Base-by-base conservation (phyloP, 2,113 vertebrate species). In the Ailuropoda melanoleuca region DNA sequence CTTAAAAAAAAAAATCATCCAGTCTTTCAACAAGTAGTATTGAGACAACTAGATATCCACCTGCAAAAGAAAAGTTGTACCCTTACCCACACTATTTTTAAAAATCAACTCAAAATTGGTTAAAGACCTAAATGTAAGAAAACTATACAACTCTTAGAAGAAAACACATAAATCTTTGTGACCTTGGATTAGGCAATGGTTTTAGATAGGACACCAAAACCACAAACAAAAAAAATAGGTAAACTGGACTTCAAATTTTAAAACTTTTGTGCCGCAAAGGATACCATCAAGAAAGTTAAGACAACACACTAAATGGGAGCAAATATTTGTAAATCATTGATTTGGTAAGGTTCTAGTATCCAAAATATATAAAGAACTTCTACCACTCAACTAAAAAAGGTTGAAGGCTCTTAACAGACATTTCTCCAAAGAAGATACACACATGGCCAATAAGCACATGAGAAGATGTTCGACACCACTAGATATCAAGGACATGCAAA, bases 91-190 rank as follows among this genome's bases (percentile, higher is more conserved):
- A 72, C 6, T 62, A 72, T 53, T 78, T 86, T 92, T n/a, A 93
- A 80, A 93, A 90, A 78, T 93, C 60, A 93, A 90, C 23, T 93
- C 43, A 90, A 96, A 85, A 93, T 85, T 46, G 18, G 34, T 78
- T 39, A 80, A 26, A 70, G 53, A 48, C 43, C 46, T 90, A 70
- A 90, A 74, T 82, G 2, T 86, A 88, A 85, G 53, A 62, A 70
- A 60, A n/a, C 12, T 83, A 82, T n/a, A 85, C 43, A 85, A 96
- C 29, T 89, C 78, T 81, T 37, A 81, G n/a, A 48, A 64, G 62
- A 70, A 92, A 90, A 81, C 18, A 80, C 14, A 70, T 50, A 93
- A 87, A 64, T 56, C 9, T 39, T 66, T 48, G 21, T 56, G 37
- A 86, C 37, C 9, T 37, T 62, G 37, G 31, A 91, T 86, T 74